Evolutionary conservation across 1,140 invertebrate species (phyloP).

Genomic region (Drosophila suzukii): DNA sequence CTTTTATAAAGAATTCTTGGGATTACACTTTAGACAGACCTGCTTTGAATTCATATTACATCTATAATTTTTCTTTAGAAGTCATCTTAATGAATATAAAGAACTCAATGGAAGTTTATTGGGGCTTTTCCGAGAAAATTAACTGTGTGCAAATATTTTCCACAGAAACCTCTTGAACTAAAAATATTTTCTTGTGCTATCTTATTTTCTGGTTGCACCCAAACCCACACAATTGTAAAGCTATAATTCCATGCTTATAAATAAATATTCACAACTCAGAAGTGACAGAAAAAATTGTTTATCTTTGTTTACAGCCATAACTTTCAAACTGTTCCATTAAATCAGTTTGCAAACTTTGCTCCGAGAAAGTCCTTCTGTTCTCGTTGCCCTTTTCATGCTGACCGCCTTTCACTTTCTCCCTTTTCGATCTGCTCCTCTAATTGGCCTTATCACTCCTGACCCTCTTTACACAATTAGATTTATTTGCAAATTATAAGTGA

Average conservation of each 20-base stretch:
- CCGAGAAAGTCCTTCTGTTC: neutral
- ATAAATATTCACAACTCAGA: neutral
- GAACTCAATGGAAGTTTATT: too few relatives aligned
- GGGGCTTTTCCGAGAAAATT: too few relatives aligned
- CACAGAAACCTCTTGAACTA: neutral
- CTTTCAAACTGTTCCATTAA: slow-evolving; percentile 13
- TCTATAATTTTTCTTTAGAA: too few relatives aligned
- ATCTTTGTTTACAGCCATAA: slow-evolving; percentile 20
- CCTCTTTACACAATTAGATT: slow-evolving; percentile 69
- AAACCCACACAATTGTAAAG: too few relatives aligned
- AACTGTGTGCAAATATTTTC: too few relatives aligned
- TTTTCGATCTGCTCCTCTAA: slow-evolving; percentile 16
- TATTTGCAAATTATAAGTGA: slow-evolving; percentile 75
- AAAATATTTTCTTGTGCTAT: too few relatives aligned
- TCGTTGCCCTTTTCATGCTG: slow-evolving; percentile 2
- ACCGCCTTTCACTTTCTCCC: neutral
- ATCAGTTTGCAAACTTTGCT: slow-evolving; percentile 26
- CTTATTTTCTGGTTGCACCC: too few relatives aligned
- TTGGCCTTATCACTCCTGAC: slow-evolving; percentile 31
- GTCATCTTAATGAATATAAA: too few relatives aligned
- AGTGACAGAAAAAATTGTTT: neutral
- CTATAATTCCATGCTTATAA: too few relatives aligned
- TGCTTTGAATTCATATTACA: too few relatives aligned
- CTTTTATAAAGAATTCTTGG: too few relatives aligned
- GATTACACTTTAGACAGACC: too few relatives aligned